A percentile compares a stretch with the other conserved stretches of the same genome.
Evolutionary conservation across 2,888 invertebrate genomes (phyloP).

Genomic region (Monoplex corrugatus): DNA sequence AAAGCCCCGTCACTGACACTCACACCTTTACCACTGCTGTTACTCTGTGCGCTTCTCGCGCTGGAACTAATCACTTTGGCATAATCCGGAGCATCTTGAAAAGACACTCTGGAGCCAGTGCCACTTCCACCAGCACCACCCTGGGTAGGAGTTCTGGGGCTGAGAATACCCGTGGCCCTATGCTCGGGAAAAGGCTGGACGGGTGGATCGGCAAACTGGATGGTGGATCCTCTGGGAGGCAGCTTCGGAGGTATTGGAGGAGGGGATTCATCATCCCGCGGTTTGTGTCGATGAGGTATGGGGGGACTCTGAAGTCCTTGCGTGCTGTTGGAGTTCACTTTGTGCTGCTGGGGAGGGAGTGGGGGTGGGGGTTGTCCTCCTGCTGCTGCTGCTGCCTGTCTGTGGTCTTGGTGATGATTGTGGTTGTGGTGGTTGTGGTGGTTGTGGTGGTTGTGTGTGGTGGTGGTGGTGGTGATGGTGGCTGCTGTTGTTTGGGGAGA

Average conservation of each 20-base stretch:
- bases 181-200: conserved; percentile 37
- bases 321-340: conserved; percentile 13
- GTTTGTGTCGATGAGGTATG: conserved; percentile 27
- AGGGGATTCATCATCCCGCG: neutral
- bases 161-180: neutral
- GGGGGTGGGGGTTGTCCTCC: neutral
- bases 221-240: conserved; percentile 40
- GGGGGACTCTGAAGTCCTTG: conserved; percentile 21
- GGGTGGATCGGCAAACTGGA: conserved; percentile 39
- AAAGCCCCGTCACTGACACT: conserved; percentile 28
- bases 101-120: neutral
- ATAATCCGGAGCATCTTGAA: neutral
- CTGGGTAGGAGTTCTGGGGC: neutral
- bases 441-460: neutral
- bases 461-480: neutral
- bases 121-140: neutral
- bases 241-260: conserved; percentile 33
- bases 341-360: neutral
- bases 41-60: neutral
- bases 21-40: neutral
- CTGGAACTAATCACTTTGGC: neutral
- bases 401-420: neutral
- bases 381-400: neutral
- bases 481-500: conserved; percentile 33
- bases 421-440: neutral